Base-by-base conservation (phyloP, 92 coral and sea anemone species). In the Zoanthus sociatus region DNA sequence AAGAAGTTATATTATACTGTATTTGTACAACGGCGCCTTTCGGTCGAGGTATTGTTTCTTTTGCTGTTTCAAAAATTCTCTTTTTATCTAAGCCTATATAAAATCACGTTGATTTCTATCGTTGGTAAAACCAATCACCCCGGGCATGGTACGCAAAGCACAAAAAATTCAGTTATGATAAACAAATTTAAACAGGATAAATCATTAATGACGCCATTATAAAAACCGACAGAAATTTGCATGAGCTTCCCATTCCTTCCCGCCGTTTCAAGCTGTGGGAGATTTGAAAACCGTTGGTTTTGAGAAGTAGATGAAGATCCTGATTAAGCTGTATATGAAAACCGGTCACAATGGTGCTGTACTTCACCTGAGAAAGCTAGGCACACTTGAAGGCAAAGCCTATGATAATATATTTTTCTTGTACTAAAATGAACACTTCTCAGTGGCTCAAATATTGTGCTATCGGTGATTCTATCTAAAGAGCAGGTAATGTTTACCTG, bases 201-300 rank as follows among this genome's bases (percentile, higher is more conserved):
- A 81, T 81, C 85, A 81, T 81, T 81, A 81, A 81, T 81, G 85
- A 81, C 58, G 75, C 85, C 45, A 81, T 81, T 81, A 81, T 81
- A 73, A 81, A 81, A 81, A 66, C 85, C 70, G 75, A 66, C n/a
- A 81, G 67, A 81, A 81, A 81, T 81, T 81, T 81, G 85, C 85
- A 81, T 81, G 66, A 46, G 46, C 60, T 18, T 50, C 18, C 20
- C 44, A 20, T 79, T 79, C 84, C 53, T 79, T 79, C 60, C 85
- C 55, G 60, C 60, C 11, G 58, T 45, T 17, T 47, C 20, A n/a
- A 45, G 55, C 75, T 45, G 85, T 81, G 21, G 5, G 26, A n/a
- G 7, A 21, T 46, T 9, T 20, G 45, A 66, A 81, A 46, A 20
- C 44, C 45, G 72, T 5, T 79, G 54, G 5, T 15, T 17, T 3